phyloP scores from a whole-genome alignment of 2,888 invertebrate genomes.

The Sesia bembeciformis region DNA sequence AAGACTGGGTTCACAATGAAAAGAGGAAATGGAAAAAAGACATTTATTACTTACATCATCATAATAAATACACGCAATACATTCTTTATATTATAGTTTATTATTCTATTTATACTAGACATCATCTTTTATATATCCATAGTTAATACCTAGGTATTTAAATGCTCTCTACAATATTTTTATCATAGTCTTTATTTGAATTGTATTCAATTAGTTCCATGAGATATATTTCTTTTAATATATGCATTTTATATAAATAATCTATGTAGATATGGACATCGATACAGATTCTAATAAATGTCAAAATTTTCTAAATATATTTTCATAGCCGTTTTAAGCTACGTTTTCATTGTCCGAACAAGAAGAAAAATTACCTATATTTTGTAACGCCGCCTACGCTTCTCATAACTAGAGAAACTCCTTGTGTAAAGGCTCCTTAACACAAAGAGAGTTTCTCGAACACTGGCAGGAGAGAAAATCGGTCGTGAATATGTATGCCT shows the following conservation, averaged over 20 bases:
- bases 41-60: slow-evolving; percentile 39
- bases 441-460: no score
- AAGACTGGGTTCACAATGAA: no score
- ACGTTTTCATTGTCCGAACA: no score
- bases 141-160: slow-evolving; percentile 1
- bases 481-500: no score
- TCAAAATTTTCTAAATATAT: no score
- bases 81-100: slow-evolving; percentile 15
- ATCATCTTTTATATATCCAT: slow-evolving; percentile 3
- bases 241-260: neutral
- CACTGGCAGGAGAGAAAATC: no score
- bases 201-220: slow-evolving; percentile 3
- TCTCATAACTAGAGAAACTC: no score
- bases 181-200: slow-evolving; percentile 5
- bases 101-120: neutral
- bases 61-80: slow-evolving; percentile 36
- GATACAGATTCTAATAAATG: no score
- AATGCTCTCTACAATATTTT: neutral
- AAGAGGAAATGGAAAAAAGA: slow-evolving; percentile 13
- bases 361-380: no score
- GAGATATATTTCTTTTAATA: neutral
- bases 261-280: neutral
- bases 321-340: no score
- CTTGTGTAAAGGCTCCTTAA: no score
- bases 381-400: no score